Conservation (phyloP, 1,140 invertebrate species). For the Eubasilissa regina region DNA sequence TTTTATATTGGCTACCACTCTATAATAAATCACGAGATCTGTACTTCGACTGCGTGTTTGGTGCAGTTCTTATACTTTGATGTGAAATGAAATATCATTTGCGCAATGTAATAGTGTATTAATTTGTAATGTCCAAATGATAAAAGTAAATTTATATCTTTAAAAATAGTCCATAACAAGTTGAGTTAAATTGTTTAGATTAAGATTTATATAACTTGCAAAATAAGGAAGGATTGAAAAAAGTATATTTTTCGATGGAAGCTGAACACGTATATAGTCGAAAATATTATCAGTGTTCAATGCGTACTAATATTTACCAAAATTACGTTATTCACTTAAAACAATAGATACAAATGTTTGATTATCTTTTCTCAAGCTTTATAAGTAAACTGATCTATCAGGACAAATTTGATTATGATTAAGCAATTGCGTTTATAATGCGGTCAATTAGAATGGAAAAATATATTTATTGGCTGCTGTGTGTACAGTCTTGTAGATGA, state of each 20-base stretch:
- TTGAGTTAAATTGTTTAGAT: slow-evolving; percentile 22
- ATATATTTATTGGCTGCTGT: slow-evolving; percentile 4
- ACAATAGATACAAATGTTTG: background rate
- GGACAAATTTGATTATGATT: background rate
- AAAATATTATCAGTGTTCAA: background rate
- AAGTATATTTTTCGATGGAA: slow-evolving; percentile 16
- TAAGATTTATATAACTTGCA: slow-evolving; percentile 29
- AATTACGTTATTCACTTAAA: slow-evolving; percentile 3
- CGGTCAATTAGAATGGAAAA: slow-evolving; percentile 29
- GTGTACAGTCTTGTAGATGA: slow-evolving; percentile 14
- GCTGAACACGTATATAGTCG: background rate
- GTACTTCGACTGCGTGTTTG: too few relatives aligned
- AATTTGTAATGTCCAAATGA: slow-evolving; percentile 14
- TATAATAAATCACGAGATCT: too few relatives aligned
- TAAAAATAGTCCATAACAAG: background rate
- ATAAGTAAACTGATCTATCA: background rate
- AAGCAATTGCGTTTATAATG: background rate
- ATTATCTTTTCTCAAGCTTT: slow-evolving; percentile 1
- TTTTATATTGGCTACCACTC: too few relatives aligned
- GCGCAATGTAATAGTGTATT: too few relatives aligned
- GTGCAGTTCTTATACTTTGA: too few relatives aligned
- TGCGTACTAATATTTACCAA: slow-evolving; percentile 26
- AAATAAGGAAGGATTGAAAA: slow-evolving; percentile 4
- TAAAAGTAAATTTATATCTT: slow-evolving; percentile 15
- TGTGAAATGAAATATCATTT: too few relatives aligned